Evolutionary conservation across 2,797 vertebrate species (phyloP), one percentile per base, ranked within the genome.

Genomic region (Acridotheres tristis): DNA sequence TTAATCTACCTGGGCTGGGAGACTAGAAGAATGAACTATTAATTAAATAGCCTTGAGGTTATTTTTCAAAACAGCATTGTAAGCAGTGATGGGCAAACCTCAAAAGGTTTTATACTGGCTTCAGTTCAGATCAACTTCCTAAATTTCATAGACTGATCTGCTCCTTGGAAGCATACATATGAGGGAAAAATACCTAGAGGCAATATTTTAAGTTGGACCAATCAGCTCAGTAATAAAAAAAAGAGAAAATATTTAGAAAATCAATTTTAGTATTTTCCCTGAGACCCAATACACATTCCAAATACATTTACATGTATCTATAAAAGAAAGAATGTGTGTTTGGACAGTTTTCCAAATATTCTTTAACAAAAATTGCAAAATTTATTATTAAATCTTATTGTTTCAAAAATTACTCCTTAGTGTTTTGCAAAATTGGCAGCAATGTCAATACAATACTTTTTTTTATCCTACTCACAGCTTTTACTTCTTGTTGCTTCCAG

Each of bases 1-100:
- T 97, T 97, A 95, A 95, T 96, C 95, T 97, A 93, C 80, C 89
- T 96, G 93, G 68, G 66, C 67, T 71, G 48, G 67, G 88, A 97
- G 94, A 93, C 50, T 85, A 72, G 96, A 96, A 96, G 90, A 97
- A 95, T 71, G 85, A 88, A 96, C 53, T 5, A 97, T 96, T 98
- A 97, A 97, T 97, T 97, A 97, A 97, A 95, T 89, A 88, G 95
- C 94, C 84, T 93, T 91, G 62, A 90, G 93, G 88, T 96, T 94
- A 94, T 96, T 97, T 97, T 97, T 97, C 88, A 96, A 95, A 97
- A 96, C 55, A 80, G 32, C 83, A 93, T 85, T 92, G 80, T 73
- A 96, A 94, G 68, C 72, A 93, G 40, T 77, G 90, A 95, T 57
- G 38, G 75, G 36, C 75, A 94, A 92, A 77, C 53, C 76, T 93